phyloP scores from a whole-genome alignment of 2,888 invertebrate species.

The Drosophila melanosoma region DNA sequence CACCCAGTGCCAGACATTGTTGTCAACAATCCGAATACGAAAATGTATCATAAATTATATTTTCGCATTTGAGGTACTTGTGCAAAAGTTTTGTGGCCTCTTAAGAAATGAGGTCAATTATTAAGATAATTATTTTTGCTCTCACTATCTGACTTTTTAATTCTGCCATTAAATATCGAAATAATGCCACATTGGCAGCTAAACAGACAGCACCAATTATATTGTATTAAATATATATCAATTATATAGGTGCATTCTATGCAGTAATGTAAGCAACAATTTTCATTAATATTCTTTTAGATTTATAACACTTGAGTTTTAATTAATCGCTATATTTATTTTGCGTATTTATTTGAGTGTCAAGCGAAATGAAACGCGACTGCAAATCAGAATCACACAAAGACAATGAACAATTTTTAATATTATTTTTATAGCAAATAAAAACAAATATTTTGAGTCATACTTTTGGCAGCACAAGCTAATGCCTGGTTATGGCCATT shows the following conservation, averaged over 20 bases:
- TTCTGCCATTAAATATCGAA: constrained; percentile 38
- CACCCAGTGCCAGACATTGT: constrained; percentile 13
- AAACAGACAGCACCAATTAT: constrained; percentile 20
- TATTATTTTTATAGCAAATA: constrained; percentile 16
- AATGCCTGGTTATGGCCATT: constrained; percentile 25
- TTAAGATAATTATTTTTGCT: constrained; percentile 56
- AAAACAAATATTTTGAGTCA: constrained; percentile 61
- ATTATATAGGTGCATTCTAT: constrained; percentile 22
- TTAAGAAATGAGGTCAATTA: constrained; percentile 68
- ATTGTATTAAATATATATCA: constrained; percentile 24
- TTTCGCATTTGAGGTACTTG: constrained; percentile 27
- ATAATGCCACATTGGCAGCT: constrained; percentile 44
- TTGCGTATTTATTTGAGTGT: constrained; percentile 37
- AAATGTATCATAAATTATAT: constrained; percentile 25
- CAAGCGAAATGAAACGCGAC: constrained; percentile 53
- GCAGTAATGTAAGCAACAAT: constrained; percentile 31
- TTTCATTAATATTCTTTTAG: constrained; percentile 23
- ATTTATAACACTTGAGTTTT: constrained; percentile 48
- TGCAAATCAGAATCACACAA: constrained; percentile 49
- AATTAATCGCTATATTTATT: constrained; percentile 36
- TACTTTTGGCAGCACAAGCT: constrained; percentile 16
- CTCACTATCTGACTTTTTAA: constrained; percentile 1
- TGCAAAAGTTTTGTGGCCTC: constrained; percentile 24
- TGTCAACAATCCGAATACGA: constrained; percentile 9
- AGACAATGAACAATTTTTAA: constrained; percentile 68